These are phyloP conservation scores for Melanotaenia nigrans DNA, from an alignment of 2,797 vertebrate species.

Conservation along the genomic window DNA sequence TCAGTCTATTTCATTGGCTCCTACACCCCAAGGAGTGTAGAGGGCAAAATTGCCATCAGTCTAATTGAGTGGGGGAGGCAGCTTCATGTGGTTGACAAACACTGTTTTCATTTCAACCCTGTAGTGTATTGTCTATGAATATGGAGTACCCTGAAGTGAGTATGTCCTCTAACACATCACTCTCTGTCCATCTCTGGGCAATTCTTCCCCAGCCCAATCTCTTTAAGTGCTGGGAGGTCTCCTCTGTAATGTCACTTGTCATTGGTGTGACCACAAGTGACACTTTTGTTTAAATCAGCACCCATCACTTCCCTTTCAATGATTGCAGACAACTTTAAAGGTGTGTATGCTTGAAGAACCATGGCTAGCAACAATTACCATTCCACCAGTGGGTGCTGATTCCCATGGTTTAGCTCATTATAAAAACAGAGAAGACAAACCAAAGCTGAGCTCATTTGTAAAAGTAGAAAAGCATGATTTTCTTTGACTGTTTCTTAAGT, in stretches of 20 bases:
- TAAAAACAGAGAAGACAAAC: conserved; percentile 46
- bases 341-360: background rate
- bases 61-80: conserved; percentile 65
- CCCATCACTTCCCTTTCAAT: conserved; percentile 36
- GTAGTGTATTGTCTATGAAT: conserved; percentile 71
- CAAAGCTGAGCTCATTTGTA: conserved; percentile 60
- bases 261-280: conserved; percentile 73
- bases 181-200: conserved; percentile 51
- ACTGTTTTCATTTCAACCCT: conserved; percentile 62
- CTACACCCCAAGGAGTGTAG: conserved; percentile 50
- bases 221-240: conserved; percentile 71
- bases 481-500: conserved; percentile 31
- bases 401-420: conserved; percentile 43
- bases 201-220: conserved; percentile 65
- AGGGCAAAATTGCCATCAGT: conserved; percentile 67
- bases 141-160: conserved; percentile 61
- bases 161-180: conserved; percentile 66
- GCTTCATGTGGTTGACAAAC: conserved; percentile 37
- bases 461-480: conserved; percentile 47
- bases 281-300: conserved; percentile 70
- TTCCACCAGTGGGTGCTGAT: conserved; percentile 7
- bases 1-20: conserved; percentile 62
- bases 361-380: background rate
- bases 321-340: conserved; percentile 24
- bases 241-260: conserved; percentile 73